Evolutionary conservation across 2,888 invertebrate species (phyloP).

Genomic region (Caenorhabditis drosophilae): DNA sequence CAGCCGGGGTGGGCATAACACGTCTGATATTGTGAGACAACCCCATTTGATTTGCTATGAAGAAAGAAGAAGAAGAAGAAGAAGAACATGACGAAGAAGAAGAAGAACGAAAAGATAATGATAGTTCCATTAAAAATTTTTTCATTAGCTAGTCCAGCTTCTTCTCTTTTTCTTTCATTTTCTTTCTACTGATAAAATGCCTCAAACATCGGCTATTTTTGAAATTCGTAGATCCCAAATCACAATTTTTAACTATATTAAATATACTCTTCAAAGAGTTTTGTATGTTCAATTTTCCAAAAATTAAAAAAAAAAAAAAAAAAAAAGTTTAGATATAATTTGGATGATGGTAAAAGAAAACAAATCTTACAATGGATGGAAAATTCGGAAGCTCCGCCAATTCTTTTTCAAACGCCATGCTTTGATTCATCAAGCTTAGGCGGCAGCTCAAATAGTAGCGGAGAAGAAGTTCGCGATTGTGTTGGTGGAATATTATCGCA

Average conservation of each 20-base stretch:
- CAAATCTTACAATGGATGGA: conserved; percentile 57
- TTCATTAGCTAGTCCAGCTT: too few relatives aligned
- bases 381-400: conserved; percentile 35
- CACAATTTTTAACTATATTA: conserved; percentile 21
- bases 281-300: conserved; percentile 15
- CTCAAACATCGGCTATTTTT: conserved; percentile 35
- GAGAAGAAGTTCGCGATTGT: too few relatives aligned
- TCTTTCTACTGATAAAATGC: conserved; percentile 8
- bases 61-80: too few relatives aligned
- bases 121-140: too few relatives aligned
- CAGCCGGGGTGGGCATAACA: too few relatives aligned
- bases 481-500: conserved; percentile 46
- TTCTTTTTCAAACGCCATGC: conserved; percentile 24
- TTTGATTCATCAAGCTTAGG: too few relatives aligned
- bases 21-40: too few relatives aligned
- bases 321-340: conserved; percentile 33
- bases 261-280: conserved; percentile 30
- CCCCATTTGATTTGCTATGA: too few relatives aligned
- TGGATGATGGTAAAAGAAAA: conserved; percentile 50
- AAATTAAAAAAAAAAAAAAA: background rate
- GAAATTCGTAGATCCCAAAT: conserved; percentile 32
- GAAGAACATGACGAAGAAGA: too few relatives aligned
- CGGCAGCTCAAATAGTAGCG: too few relatives aligned
- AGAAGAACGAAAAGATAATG: too few relatives aligned
- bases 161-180: background rate